phyloP scores from a whole-genome alignment of 2,113 vertebrate species.

The Corythaixoides concolor region DNA sequence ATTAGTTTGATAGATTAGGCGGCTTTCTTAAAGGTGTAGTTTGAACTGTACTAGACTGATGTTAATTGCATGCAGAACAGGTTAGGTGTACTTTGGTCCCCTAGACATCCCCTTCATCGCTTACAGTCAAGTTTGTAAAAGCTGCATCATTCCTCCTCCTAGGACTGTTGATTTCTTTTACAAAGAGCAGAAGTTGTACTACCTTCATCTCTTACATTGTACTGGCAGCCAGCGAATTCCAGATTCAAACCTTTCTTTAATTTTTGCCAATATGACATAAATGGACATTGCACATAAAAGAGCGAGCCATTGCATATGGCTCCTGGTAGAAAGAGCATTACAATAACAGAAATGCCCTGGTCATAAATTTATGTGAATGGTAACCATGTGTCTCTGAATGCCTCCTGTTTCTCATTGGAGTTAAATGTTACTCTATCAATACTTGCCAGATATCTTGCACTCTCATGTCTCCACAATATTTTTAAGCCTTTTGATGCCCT shows the following conservation, averaged over 20 bases:
- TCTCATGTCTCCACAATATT: constrained; percentile 35
- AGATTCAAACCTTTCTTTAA: constrained; percentile 24
- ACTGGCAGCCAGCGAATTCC: not conserved
- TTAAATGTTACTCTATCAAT: constrained; percentile 23
- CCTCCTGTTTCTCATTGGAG: constrained; percentile 62
- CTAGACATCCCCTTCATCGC: not conserved
- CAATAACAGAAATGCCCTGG: constrained; percentile 43
- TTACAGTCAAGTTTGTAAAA: not conserved
- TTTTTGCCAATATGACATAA: constrained; percentile 21
- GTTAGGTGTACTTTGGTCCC: not conserved
- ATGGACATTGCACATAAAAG: not conserved
- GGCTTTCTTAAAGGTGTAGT: not conserved
- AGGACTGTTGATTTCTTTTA: not conserved
- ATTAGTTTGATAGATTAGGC: not conserved
- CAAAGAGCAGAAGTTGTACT: constrained; percentile 7
- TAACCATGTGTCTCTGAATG: constrained; percentile 61
- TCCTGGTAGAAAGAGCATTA: constrained; percentile 40
- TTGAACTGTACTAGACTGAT: not conserved
- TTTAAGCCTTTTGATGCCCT: constrained; percentile 51
- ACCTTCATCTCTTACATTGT: not conserved
- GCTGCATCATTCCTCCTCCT: not conserved
- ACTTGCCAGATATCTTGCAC: constrained; percentile 50
- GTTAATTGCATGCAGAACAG: not conserved
- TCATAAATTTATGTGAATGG: constrained; percentile 54
- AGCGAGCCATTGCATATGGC: not conserved